These are phyloP conservation scores for Paratrypauchen microcephalus DNA, from an alignment of 2,797 vertebrate genomes.

Conservation along the genomic window DNA sequence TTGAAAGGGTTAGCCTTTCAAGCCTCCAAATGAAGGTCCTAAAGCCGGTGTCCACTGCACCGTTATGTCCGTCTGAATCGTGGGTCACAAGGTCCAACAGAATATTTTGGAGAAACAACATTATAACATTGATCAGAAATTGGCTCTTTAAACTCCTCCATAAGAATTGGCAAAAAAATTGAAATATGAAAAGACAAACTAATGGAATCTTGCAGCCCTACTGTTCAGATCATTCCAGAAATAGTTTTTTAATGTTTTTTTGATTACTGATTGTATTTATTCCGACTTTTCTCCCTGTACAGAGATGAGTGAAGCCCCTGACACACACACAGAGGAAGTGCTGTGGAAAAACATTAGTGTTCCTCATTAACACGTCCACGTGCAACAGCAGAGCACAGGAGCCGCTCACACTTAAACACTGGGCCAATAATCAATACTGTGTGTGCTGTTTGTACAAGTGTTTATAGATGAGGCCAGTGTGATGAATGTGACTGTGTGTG, in stretches of 20 bases:
- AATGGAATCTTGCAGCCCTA: too few relatives aligned
- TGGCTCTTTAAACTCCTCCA: too few relatives aligned
- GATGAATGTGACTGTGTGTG: conserved; percentile 40
- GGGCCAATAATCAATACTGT: conserved; percentile 50
- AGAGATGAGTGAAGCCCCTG: not conserved
- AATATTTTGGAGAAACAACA: too few relatives aligned
- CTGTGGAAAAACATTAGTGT: conserved; percentile 38
- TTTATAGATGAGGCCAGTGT: conserved; percentile 42
- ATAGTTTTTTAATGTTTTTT: not conserved
- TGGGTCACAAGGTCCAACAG: too few relatives aligned
- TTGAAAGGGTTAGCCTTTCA: too few relatives aligned
- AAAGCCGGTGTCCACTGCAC: too few relatives aligned
- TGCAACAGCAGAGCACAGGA: conserved; percentile 37
- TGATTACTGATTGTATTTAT: not conserved
- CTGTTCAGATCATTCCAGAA: not conserved
- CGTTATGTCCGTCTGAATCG: too few relatives aligned
- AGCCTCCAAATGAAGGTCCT: too few relatives aligned
- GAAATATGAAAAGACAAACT: too few relatives aligned
- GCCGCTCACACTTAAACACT: conserved; percentile 53
- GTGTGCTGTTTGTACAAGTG: conserved; percentile 53
- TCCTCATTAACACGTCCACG: conserved; percentile 35
- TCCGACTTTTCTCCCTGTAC: not conserved
- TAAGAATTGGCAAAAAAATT: too few relatives aligned
- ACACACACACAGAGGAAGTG: not conserved
- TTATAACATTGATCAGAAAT: too few relatives aligned